phyloP scores from a whole-genome alignment of 2,113 vertebrate genomes.

The Stictonetta naevosa region DNA sequence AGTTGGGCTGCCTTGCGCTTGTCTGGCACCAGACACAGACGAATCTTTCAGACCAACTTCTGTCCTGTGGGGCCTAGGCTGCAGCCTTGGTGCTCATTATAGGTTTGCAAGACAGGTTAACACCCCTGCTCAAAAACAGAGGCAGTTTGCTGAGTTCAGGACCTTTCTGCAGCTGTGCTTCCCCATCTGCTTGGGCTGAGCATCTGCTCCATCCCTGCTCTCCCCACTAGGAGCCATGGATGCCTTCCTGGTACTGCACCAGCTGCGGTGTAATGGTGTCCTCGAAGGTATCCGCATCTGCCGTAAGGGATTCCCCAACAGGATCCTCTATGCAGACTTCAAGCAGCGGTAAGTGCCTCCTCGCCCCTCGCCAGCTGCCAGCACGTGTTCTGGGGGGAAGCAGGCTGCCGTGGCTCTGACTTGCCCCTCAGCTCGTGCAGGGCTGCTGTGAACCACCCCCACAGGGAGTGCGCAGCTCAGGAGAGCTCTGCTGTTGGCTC shows the following conservation, averaged over 20 bases:
- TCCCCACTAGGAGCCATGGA: constrained; percentile 86
- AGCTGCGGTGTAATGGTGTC: constrained; percentile 91
- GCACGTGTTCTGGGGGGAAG: rapidly evolving
- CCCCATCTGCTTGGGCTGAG: not conserved
- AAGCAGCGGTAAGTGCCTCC: constrained; percentile 86
- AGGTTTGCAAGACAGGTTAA: not conserved
- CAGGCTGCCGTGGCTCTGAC: not conserved
- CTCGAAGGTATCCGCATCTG: constrained; percentile 94
- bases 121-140: rapidly evolving
- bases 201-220: not conserved
- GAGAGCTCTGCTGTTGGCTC: not conserved
- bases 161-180: not conserved
- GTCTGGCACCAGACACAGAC: rapidly evolving
- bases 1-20: not conserved
- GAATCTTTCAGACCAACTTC: not conserved
- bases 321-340: constrained; percentile 92
- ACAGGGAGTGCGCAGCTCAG: not conserved
- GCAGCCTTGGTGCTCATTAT: not conserved
- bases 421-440: not conserved
- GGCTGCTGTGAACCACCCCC: not conserved
- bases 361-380: not conserved
- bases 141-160: not conserved
- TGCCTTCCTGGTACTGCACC: constrained; percentile 90
- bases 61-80: not conserved
- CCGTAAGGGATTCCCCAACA: constrained; percentile 93